Evolutionary conservation across 2,888 invertebrate genomes (phyloP).

Genomic region (Diplolepis rosae): DNA sequence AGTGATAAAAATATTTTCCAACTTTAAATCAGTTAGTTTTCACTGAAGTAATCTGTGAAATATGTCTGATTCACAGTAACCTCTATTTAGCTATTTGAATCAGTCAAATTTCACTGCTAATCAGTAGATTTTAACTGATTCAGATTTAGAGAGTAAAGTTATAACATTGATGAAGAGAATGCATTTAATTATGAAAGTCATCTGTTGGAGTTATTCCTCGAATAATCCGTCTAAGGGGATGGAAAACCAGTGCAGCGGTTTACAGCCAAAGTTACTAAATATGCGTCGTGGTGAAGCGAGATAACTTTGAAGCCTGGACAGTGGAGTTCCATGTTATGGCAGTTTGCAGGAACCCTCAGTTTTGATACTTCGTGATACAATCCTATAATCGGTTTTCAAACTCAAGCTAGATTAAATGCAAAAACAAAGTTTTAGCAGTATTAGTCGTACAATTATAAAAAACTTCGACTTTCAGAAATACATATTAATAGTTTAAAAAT

Average conservation of each 20-base stretch:
- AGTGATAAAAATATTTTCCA: too few species aligned
- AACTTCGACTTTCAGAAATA: too few species aligned
- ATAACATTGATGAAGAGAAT: background rate
- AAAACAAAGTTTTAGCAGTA: background rate
- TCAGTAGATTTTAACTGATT: background rate
- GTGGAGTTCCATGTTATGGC: conserved; percentile 51
- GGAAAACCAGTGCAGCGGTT: conserved; percentile 25
- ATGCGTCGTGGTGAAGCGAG: conserved; percentile 29
- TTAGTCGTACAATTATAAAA: background rate
- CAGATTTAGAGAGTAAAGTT: background rate
- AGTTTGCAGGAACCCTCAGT: conserved; percentile 56
- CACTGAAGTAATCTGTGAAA: too few species aligned
- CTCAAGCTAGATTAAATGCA: conserved; percentile 39
- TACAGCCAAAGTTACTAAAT: conserved; percentile 27
- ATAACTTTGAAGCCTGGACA: conserved; percentile 55
- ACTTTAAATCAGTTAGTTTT: too few species aligned
- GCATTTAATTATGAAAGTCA: too few species aligned
- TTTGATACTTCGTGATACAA: conserved; percentile 63
- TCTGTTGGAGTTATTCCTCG: background rate
- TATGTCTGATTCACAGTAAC: too few species aligned
- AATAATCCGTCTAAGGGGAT: conserved; percentile 10
- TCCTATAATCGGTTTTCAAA: conserved; percentile 67
- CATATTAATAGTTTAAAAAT: too few species aligned
- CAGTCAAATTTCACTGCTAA: background rate
- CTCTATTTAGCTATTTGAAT: too few species aligned